These are phyloP conservation scores for Aphis gossypii DNA, from an alignment of 1,140 invertebrate genomes.

Conservation along the genomic window DNA sequence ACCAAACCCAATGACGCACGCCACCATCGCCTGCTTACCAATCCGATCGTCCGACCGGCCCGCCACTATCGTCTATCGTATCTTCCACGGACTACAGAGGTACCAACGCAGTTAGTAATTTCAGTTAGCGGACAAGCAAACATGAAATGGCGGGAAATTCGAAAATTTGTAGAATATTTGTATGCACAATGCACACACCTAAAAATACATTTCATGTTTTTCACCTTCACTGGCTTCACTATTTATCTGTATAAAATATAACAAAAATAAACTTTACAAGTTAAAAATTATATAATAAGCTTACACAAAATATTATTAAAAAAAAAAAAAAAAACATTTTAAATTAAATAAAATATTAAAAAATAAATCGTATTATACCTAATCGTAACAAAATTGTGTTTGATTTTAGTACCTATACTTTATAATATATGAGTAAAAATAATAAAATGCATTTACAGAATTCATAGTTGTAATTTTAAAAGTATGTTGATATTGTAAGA, in stretches of 20 bases:
- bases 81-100: not conserved
- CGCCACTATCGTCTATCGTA: not conserved
- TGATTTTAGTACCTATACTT: not conserved
- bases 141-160: not conserved
- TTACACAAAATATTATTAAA: not conserved
- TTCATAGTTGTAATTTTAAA: not conserved
- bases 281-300: not conserved
- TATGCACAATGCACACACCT: not conserved
- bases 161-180: not conserved
- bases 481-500: not conserved
- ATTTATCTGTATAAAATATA: not conserved
- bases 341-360: not conserved
- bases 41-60: not conserved
- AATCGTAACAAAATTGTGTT: too few relatives aligned
- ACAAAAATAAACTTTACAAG: not conserved
- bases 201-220: not conserved
- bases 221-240: too few relatives aligned
- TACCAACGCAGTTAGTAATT: not conserved
- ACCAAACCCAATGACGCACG: slow-evolving; percentile 15
- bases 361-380: not conserved
- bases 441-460: not conserved
- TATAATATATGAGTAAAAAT: not conserved
- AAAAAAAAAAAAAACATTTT: not conserved
- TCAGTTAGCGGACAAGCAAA: not conserved
- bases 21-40: not conserved